Conservation (phyloP, 1,140 invertebrate genomes). For the Drosophila jambulina region DNA sequence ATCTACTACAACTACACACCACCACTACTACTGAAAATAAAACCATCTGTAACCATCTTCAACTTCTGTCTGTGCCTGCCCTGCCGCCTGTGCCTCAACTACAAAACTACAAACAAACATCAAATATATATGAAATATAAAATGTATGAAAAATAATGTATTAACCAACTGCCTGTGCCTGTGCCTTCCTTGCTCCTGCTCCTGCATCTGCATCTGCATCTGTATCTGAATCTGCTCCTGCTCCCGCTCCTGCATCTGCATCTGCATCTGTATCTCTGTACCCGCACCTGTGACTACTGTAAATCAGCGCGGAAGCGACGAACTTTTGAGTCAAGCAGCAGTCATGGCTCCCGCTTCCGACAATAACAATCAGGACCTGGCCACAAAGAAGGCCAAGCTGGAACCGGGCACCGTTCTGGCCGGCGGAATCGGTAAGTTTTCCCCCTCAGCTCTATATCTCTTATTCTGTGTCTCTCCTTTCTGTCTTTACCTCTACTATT, state of each 20-base stretch:
- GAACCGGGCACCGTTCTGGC: constrained; percentile 83
- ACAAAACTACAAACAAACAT: constrained; percentile 34
- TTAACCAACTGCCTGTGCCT: constrained; percentile 54
- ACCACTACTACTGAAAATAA: constrained; percentile 71
- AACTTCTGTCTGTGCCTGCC: constrained; percentile 76
- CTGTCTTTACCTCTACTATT: constrained; percentile 2
- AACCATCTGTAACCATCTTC: constrained; percentile 73
- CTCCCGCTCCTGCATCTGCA: constrained; percentile 27
- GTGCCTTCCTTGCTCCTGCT: constrained; percentile 42
- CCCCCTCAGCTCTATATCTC: constrained; percentile 3
- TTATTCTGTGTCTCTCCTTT: constrained; percentile 10
- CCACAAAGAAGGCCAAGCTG: constrained; percentile 95
- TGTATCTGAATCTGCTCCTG: constrained; percentile 33
- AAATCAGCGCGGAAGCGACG: constrained; percentile 96
- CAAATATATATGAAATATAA: constrained; percentile 25
- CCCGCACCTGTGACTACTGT: constrained; percentile 26
- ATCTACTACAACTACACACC: constrained; percentile 80
- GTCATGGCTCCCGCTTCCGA: constrained; percentile 97
- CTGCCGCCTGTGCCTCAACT: constrained; percentile 54
- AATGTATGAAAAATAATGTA: constrained; percentile 29
- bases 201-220: constrained; percentile 50
- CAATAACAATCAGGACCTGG: constrained; percentile 95
- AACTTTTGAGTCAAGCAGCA: constrained; percentile 96
- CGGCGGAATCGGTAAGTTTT: constrained; percentile 85
- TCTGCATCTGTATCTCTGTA: constrained; percentile 31